Base-by-base conservation (phyloP, 2,888 invertebrate species). In the Apamea epomidion region DNA sequence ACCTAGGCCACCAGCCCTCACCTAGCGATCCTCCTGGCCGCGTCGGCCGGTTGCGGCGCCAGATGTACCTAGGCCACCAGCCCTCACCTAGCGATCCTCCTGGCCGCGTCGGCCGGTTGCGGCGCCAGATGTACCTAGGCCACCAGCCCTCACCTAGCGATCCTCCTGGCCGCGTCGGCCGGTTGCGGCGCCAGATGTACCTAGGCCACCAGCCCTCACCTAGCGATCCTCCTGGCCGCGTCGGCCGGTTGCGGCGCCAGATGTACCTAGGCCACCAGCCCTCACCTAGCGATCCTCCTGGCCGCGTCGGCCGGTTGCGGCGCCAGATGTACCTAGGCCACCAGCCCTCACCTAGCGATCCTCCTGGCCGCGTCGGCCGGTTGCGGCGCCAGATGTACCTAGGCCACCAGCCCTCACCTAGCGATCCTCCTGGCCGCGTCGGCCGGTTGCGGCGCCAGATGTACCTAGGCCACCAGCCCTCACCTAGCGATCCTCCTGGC, bases 101-200 rank as follows among this genome's bases (percentile, higher is more conserved):
- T 62, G 12, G 94, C 85, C 0, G 82, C 65, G 78, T 92, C 94
- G 0, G 94, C 93, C n/a, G 89, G 92, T 4, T 84, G 80, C 5
- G 99, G 99, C 65, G 98, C 97, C 76, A 99, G 98, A 42, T 98
- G 98, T n/a, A n/a, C n/a, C n/a, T n/a, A n/a, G n/a, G n/a, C n/a
- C n/a, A n/a, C n/a, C n/a, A n/a, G n/a, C 32, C 32, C 10, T 25
- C 10, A 72, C 94, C 95, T 87, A 76, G 92, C 93, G 29, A 90
- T 85, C 1, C 88, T 67, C 0, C 95, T 62, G 12, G 94, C 85
- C 0, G 82, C 65, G 78, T 92, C 94, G 0, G 94, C 93, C n/a
- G 89, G 92, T 4, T 84, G 80, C 5, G 99, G 99, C 65, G 98
- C 97, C 76, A 99, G 98, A 42, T 98, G 98, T n/a, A n/a, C n/a